phyloP scores from a whole-genome alignment of 2,113 vertebrate genomes.

The Anser brachyrhynchus region DNA sequence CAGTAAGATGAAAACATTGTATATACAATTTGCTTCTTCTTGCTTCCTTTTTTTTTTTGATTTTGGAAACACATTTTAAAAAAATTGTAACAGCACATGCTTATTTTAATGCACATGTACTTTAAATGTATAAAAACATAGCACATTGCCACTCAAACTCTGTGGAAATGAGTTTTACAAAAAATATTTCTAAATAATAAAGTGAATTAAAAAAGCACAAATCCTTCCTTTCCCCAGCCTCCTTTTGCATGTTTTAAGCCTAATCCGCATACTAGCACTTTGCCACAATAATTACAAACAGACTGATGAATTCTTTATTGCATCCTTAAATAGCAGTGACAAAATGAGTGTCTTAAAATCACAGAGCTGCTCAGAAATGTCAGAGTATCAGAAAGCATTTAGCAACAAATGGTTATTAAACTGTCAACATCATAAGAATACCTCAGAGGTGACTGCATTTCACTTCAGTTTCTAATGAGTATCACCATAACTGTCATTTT shows the following conservation, averaged over 20 bases:
- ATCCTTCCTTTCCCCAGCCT: not conserved
- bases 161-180: not conserved
- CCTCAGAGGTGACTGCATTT: not conserved
- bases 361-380: slow-evolving; percentile 6
- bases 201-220: not conserved
- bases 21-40: not conserved
- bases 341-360: slow-evolving; percentile 8
- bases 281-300: not conserved
- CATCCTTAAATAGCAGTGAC: not conserved
- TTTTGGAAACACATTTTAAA: not conserved
- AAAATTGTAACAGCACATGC: not conserved
- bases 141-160: not conserved
- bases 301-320: not conserved
- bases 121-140: not conserved
- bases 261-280: not conserved
- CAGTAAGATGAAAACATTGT: not conserved
- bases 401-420: slow-evolving; percentile 25
- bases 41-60: not conserved
- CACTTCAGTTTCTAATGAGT: slow-evolving; percentile 14
- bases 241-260: not conserved
- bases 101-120: not conserved
- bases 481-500: not conserved
- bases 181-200: not conserved
- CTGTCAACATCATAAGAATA: slow-evolving; percentile 31
- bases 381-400: slow-evolving; percentile 35